Evolutionary conservation across 2,888 invertebrate genomes (phyloP), one percentile per base, ranked within the genome.

Genomic region (Drosophila flavopinicola): DNA sequence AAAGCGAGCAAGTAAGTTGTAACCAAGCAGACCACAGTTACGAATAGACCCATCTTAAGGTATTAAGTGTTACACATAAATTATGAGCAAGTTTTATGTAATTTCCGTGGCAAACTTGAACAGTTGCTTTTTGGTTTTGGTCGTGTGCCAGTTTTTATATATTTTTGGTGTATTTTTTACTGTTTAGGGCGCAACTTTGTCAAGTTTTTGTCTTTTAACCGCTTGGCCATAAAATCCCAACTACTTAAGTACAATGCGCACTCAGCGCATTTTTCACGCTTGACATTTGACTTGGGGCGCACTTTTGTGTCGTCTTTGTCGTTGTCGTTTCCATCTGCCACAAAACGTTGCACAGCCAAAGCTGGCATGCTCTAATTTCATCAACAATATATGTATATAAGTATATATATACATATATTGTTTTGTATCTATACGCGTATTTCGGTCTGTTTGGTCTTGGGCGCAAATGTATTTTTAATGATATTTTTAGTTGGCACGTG

Each of bases 211-310:
- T 56, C 49, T 64, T 41, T 69, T 59, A 66, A 65, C 58, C 42
- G 61, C 39, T 49, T 38, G 65, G 53, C 51, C 85, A 60, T 83
- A 85, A 79, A 79, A 73, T 60, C 47, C 47, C 85, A 84, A 85
- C 84, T 76, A 66, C 80, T 86, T 84, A 86, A 86, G 59, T 64
- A 66, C 67, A 80, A 68, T 86, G 80, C 87, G 85, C 84, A 85
- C 85, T 86, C 84, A 85, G 88, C 89, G 89, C 89, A 90, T 90
- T 90, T 89, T 89, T 90, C 89, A 90, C 88, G 90, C 88, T 88
- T 89, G 90, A 88, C 89, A 88, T 89, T 89, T 89, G 89, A 89
- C 89, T 90, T 76, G 85, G 75, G 87, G 87, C 88, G 80, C 88
- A 88, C 85, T 88, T 80, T 87, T 76, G 75, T 49, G 66, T 56